Evolutionary conservation across 2,888 invertebrate genomes (phyloP), one percentile per base, ranked within the genome.

Genomic region (Oithona nana): DNA sequence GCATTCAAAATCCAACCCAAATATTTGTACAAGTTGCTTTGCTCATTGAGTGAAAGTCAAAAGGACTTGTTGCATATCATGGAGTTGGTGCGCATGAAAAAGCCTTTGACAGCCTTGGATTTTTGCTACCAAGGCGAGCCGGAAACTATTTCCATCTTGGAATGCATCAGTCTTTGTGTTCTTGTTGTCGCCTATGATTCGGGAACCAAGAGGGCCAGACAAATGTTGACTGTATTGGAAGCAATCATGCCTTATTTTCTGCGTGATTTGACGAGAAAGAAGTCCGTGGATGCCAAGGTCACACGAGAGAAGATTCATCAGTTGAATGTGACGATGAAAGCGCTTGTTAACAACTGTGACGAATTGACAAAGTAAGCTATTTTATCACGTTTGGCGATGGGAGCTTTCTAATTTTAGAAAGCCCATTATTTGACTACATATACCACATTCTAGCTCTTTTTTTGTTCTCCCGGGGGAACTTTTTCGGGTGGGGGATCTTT

Each of bases 91-190:
- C 74, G 73, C 66, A 75, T 75, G 28, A 62, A 62, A 28, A 62
- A 62, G 39, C 62, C 62, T 1, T 75, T 94, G 20, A 88, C 89
- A 72, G 90, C 95, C 0, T 86, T 95, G 61, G 98, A 98, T 75
- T 95, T 98, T 74, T 98, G 98, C 73, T 99, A 99, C 73, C 86
- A 94, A 67, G 95, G 97, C 71, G 97, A 98, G 71, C 86, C 92
- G 60, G 95, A 95, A 73, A 90, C 92, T 79, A 94, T 97, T 61
- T 89, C 88, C 11, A 88, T 98, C 6, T 76, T 97, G 65, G 97
- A 98, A 72, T 94, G 94, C 68, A 90, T 98, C 71, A 93, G 94
- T n/a, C 80, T 97, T 63, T 97, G 97, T 72, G 94, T 98, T 0
- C 97, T 98, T 82, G 97, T 98, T 0, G 90, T 97, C 3, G 94